phyloP scores from a whole-genome alignment of 2,797 vertebrate species.

The Arctocebus calabarensis region DNA sequence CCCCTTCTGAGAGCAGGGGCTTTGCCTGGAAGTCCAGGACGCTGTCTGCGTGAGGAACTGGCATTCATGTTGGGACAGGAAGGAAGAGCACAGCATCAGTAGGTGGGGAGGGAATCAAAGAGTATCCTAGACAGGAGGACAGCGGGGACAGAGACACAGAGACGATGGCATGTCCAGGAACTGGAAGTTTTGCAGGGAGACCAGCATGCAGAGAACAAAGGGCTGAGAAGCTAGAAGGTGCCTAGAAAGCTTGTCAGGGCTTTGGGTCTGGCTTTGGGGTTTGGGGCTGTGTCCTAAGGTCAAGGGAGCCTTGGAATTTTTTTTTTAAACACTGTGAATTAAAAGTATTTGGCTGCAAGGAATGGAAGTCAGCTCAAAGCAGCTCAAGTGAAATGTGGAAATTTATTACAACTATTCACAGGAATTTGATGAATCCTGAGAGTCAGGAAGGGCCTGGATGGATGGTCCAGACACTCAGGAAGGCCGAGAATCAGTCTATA shows the following conservation, averaged over 20 bases:
- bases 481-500: neutral
- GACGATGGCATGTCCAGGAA: rapidly evolving
- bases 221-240: neutral
- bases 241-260: neutral
- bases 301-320: neutral
- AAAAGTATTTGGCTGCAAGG: neutral
- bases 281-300: neutral
- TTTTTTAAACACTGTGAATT: neutral
- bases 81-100: neutral
- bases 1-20: neutral
- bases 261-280: neutral
- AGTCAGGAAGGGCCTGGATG: neutral
- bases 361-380: neutral
- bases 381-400: neutral
- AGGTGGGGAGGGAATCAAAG: neutral
- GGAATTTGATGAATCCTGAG: neutral
- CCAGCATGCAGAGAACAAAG: neutral
- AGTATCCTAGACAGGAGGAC: neutral
- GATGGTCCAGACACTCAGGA: neutral
- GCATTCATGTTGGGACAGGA: neutral
- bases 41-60: neutral
- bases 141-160: neutral
- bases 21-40: neutral
- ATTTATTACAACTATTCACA: neutral
- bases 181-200: neutral